Evolutionary conservation across 35 echinoderm and acorn worm genomes (phyloP).

Genomic region (Chiridota heheva): DNA sequence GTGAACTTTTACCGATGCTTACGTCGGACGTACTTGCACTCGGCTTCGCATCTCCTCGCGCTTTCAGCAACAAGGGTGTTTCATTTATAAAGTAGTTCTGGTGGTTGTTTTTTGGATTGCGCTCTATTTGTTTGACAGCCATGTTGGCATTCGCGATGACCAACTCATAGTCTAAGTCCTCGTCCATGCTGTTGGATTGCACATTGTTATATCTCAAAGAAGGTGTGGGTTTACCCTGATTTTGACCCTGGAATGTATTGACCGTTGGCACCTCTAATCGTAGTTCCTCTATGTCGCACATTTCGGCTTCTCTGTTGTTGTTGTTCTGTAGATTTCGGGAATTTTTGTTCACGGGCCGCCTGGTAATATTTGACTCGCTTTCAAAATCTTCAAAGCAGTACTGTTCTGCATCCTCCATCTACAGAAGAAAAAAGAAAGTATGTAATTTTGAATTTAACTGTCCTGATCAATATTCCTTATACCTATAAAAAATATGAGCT

Average conservation of each 20-base stretch:
- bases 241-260: too few species aligned
- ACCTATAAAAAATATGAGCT: too few species aligned
- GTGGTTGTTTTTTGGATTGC: neutral
- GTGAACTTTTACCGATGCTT: conserved; percentile 22
- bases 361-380: conserved; percentile 14
- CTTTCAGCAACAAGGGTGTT: conserved; percentile 18
- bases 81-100: conserved; percentile 4
- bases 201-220: neutral
- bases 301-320: neutral
- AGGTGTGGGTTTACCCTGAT: neutral
- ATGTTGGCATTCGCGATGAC: neutral
- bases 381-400: conserved; percentile 50
- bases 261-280: too few species aligned
- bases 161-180: neutral
- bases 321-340: neutral
- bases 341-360: neutral
- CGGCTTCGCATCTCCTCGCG: conserved; percentile 9
- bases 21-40: neutral
- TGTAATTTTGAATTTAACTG: too few species aligned
- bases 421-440: conserved; percentile 1
- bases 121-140: neutral
- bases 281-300: too few species aligned
- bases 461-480: too few species aligned
- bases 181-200: neutral
- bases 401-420: conserved; percentile 52